These are phyloP conservation scores for Brachionus paranguensis DNA, from an alignment of 1,140 invertebrate species.

Conservation along the genomic window DNA sequence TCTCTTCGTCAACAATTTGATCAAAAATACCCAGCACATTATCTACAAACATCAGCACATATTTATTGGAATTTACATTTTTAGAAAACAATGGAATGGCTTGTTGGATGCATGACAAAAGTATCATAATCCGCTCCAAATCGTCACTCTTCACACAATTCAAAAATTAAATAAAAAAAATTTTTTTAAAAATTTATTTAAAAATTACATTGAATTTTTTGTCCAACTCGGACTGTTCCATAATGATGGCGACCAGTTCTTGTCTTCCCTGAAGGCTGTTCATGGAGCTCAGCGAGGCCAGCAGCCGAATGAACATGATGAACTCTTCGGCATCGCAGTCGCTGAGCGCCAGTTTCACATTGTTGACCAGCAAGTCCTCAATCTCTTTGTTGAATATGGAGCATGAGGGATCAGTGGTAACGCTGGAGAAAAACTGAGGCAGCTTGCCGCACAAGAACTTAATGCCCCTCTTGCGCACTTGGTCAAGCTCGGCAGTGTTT, in stretches of 20 bases:
- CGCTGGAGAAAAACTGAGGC: slow-evolving; percentile 54
- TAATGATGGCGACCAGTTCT: slow-evolving; percentile 74
- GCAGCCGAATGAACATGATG: slow-evolving; percentile 75
- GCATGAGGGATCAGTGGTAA: slow-evolving; percentile 64
- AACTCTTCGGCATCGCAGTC: slow-evolving; percentile 87
- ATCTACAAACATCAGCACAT: slow-evolving; percentile 77
- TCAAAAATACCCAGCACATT: slow-evolving; percentile 62
- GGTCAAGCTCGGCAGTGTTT: slow-evolving; percentile 64
- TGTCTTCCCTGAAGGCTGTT: slow-evolving; percentile 71
- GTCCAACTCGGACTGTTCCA: slow-evolving; percentile 71
- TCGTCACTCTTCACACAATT: slow-evolving; percentile 59
- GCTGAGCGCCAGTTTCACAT: slow-evolving; percentile 66
- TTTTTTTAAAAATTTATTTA: slow-evolving; percentile 7
- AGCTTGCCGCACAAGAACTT: slow-evolving; percentile 79
- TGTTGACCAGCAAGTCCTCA: slow-evolving; percentile 74
- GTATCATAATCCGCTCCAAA: slow-evolving; percentile 66
- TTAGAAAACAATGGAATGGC: slow-evolving; percentile 48
- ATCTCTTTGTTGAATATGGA: slow-evolving; percentile 71
- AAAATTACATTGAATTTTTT: slow-evolving; percentile 64
- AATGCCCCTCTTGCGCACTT: slow-evolving; percentile 74
- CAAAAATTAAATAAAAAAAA: slow-evolving; percentile 1
- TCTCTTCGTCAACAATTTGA: slow-evolving; percentile 48
- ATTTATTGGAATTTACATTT: slow-evolving; percentile 76
- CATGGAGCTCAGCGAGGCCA: slow-evolving; percentile 71
- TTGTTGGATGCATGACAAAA: slow-evolving; percentile 34